phyloP scores from a whole-genome alignment of 2,113 vertebrate species.

The Chaetura pelagica region DNA sequence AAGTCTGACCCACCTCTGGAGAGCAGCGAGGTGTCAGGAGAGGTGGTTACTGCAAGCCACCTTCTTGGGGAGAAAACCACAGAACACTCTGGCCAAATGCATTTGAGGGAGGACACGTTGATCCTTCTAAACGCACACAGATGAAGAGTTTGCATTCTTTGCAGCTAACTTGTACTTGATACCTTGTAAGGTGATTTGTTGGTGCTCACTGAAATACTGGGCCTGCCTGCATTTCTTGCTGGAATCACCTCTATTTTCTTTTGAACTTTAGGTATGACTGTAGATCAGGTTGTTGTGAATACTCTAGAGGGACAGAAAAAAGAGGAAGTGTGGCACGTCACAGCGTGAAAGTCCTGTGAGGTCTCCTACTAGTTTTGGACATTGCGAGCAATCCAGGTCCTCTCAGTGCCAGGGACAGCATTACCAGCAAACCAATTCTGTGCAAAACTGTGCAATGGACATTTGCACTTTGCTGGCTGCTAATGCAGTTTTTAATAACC shows the following conservation, averaged over 20 bases:
- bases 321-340: no score
- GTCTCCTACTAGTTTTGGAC: background rate
- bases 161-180: background rate
- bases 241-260: background rate
- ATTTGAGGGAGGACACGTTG: background rate
- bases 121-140: background rate
- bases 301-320: no score
- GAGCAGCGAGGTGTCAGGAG: background rate
- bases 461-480: slow-evolving; percentile 14
- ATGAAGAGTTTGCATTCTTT: background rate
- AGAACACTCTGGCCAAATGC: background rate
- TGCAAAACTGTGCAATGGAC: background rate
- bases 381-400: background rate
- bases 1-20: background rate
- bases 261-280: background rate
- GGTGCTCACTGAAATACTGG: background rate
- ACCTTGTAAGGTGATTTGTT: background rate
- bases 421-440: background rate
- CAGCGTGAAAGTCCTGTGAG: background rate
- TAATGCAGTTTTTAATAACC: slow-evolving; percentile 16
- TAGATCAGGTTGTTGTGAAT: background rate
- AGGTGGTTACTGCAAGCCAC: background rate
- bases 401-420: background rate
- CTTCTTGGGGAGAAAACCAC: background rate
- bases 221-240: background rate